Conservation (phyloP, 2,113 vertebrate species). For the Laticauda laticaudata region DNA sequence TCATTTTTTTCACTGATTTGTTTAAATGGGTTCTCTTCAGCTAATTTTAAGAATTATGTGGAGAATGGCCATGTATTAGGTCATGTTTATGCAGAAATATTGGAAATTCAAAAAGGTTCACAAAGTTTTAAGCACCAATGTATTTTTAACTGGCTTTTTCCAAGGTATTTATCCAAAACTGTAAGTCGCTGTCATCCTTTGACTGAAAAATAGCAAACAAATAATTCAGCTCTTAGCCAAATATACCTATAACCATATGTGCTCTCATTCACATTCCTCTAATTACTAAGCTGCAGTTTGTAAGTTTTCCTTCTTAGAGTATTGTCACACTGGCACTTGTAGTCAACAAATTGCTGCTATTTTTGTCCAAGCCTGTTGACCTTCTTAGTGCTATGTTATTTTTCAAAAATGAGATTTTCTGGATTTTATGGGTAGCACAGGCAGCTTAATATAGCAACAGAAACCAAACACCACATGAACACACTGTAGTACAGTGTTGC, state of each 20-base stretch:
- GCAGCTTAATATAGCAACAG: background rate
- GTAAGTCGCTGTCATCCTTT: background rate
- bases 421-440: background rate
- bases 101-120: background rate
- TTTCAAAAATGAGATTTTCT: background rate
- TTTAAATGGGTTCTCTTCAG: background rate
- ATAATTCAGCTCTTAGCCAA: background rate
- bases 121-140: background rate
- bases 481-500: background rate
- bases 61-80: background rate
- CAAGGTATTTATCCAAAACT: background rate
- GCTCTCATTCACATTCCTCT: background rate
- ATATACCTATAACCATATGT: background rate
- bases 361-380: background rate
- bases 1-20: background rate
- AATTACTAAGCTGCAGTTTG: background rate
- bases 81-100: background rate
- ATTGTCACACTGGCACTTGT: background rate
- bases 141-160: background rate
- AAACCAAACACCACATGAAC: background rate
- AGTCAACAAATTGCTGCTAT: background rate
- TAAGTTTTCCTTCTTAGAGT: background rate
- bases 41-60: background rate
- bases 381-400: background rate
- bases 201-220: background rate